phyloP scores from a whole-genome alignment of 2,113 vertebrate species.

The Nothobranchius furzeri region DNA sequence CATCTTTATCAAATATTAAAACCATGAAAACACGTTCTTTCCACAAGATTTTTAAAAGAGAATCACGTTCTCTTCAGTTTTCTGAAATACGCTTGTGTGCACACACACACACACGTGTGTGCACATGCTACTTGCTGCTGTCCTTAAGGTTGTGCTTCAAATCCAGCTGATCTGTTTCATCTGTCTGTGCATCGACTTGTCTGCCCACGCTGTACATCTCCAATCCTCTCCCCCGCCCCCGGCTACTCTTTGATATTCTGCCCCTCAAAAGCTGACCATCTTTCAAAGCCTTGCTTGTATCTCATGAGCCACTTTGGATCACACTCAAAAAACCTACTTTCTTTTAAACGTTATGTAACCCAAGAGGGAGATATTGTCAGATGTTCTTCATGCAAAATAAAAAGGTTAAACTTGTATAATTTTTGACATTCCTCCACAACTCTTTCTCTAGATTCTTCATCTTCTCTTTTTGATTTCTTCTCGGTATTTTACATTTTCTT shows the following conservation, averaged over 20 bases:
- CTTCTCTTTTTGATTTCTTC: too few species aligned
- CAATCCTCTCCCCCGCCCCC: constrained; percentile 56
- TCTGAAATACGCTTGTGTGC: neutral
- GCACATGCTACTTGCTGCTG: neutral
- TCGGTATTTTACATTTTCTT: too few species aligned
- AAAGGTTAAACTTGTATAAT: too few species aligned
- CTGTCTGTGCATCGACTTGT: constrained; percentile 41
- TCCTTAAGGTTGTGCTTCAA: constrained; percentile 18
- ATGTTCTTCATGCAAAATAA: constrained; percentile 6
- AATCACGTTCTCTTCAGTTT: neutral
- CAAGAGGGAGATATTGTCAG: constrained; percentile 48
- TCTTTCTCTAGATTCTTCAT: neutral
- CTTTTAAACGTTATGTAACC: constrained; percentile 49
- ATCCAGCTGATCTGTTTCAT: constrained; percentile 68
- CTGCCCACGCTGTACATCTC: constrained; percentile 66
- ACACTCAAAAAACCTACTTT: constrained; percentile 13
- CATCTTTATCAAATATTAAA: neutral
- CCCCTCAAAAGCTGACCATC: constrained; percentile 65
- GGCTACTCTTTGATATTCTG: constrained; percentile 63
- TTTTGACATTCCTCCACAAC: too few species aligned
- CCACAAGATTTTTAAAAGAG: neutral
- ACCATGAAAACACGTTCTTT: neutral
- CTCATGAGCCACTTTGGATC: constrained; percentile 38
- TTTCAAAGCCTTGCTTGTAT: constrained; percentile 53
- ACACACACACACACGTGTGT: neutral